These are phyloP conservation scores for Climacteris rufus DNA, from an alignment of 2,113 vertebrate species.

Conservation along the genomic window DNA sequence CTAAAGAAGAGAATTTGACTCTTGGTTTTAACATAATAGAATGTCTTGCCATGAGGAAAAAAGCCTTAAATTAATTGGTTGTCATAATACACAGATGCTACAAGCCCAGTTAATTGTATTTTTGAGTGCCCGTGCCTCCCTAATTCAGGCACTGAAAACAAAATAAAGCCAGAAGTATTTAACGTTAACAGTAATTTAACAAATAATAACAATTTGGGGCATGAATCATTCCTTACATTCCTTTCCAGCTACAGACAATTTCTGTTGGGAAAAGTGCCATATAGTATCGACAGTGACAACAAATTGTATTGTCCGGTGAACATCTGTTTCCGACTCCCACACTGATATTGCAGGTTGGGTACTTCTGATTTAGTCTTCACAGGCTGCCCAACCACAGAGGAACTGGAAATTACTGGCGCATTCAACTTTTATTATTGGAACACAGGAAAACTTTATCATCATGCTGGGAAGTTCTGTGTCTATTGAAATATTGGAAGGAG, in stretches of 20 bases:
- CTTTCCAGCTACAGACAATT: slow-evolving; percentile 73
- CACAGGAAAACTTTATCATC: slow-evolving; percentile 79
- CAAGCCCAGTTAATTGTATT: background rate
- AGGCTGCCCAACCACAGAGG: slow-evolving; percentile 68
- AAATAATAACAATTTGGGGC: slow-evolving; percentile 50
- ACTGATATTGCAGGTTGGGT: slow-evolving; percentile 67
- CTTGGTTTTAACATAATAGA: background rate
- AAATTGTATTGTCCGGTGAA: slow-evolving; percentile 75
- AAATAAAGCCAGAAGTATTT: slow-evolving; percentile 17
- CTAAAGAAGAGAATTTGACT: background rate
- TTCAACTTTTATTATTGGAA: slow-evolving; percentile 78
- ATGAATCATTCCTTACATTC: slow-evolving; percentile 77
- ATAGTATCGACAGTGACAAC: slow-evolving; percentile 75
- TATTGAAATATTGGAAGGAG: slow-evolving; percentile 71
- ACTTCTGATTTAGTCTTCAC: slow-evolving; percentile 61
- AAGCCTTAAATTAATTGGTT: background rate
- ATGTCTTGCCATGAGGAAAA: background rate
- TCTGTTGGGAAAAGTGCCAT: slow-evolving; percentile 77
- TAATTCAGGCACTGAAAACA: slow-evolving; percentile 25
- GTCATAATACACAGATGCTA: background rate
- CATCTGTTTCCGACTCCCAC: slow-evolving; percentile 87
- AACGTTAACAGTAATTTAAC: background rate
- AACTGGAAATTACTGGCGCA: slow-evolving; percentile 77
- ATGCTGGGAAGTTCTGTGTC: slow-evolving; percentile 75
- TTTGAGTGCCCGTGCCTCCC: background rate